These are phyloP conservation scores for Neocloeon triangulifer DNA, from an alignment of 1,140 invertebrate genomes.

Conservation along the genomic window DNA sequence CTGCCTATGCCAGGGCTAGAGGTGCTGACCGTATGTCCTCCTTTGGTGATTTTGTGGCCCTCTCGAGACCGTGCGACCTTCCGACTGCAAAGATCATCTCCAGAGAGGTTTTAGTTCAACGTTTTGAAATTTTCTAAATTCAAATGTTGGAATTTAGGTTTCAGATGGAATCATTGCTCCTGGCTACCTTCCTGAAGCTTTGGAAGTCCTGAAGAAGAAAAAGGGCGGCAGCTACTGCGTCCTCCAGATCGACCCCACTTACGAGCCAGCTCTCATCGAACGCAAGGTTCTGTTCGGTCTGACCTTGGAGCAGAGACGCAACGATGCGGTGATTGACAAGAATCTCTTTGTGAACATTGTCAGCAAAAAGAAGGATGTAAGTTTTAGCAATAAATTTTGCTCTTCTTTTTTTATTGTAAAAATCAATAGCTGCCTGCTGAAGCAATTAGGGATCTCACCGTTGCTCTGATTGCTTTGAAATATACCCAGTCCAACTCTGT, in stretches of 20 bases:
- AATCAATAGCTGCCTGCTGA: slow-evolving; percentile 32
- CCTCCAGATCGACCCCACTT: slow-evolving; percentile 72
- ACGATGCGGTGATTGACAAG: slow-evolving; percentile 65
- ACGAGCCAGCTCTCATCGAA: slow-evolving; percentile 60
- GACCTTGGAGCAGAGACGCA: slow-evolving; percentile 75
- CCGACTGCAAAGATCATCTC: slow-evolving; percentile 54
- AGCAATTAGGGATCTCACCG: slow-evolving; percentile 74
- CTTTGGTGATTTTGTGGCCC: slow-evolving; percentile 91
- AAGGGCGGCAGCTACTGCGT: slow-evolving; percentile 88
- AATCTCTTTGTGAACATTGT: slow-evolving; percentile 69
- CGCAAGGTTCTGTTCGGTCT: slow-evolving; percentile 77
- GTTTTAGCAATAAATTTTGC: slow-evolving; percentile 3
- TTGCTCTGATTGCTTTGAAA: slow-evolving; percentile 90
- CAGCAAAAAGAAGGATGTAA: slow-evolving; percentile 36
- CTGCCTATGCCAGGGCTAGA: slow-evolving; percentile 84
- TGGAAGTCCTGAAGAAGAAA: slow-evolving; percentile 83
- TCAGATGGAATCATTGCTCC: slow-evolving; percentile 96
- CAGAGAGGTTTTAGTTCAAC: slow-evolving; percentile 25
- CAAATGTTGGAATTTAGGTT: slow-evolving; percentile 25
- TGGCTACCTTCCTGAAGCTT: slow-evolving; percentile 59
- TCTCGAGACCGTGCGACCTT: slow-evolving; percentile 80
- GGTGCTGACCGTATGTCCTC: slow-evolving; percentile 98
- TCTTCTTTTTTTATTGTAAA: neutral
- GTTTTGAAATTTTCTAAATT: neutral
- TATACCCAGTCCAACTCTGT: slow-evolving; percentile 97